Evolutionary conservation across 1,140 invertebrate species (phyloP).

Genomic region (Drosophila parvula): DNA sequence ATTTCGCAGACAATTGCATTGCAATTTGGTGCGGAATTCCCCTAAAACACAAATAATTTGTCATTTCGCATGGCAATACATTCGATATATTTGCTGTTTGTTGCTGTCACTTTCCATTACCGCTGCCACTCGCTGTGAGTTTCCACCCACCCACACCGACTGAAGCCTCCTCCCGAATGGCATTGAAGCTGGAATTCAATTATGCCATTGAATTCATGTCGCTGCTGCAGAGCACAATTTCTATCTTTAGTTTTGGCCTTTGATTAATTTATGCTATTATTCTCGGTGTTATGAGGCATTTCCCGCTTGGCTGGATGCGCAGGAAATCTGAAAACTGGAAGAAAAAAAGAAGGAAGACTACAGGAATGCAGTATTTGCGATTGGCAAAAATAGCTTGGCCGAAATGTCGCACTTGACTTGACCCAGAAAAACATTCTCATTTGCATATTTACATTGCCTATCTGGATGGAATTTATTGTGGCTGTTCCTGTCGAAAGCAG

Average conservation of each 20-base stretch:
- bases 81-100: constrained; percentile 20
- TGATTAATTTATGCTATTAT: constrained; percentile 61
- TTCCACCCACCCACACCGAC: neutral
- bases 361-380: constrained; percentile 6
- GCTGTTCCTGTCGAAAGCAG: constrained; percentile 10
- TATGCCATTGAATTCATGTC: constrained; percentile 33
- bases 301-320: constrained; percentile 27
- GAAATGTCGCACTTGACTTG: constrained; percentile 55
- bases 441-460: constrained; percentile 70
- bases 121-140: neutral
- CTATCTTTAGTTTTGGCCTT: constrained; percentile 50
- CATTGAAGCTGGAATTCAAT: constrained; percentile 51
- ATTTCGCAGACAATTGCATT: constrained; percentile 36
- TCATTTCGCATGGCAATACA: constrained; percentile 14
- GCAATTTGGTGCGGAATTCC: constrained; percentile 21
- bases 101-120: neutral
- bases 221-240: constrained; percentile 35
- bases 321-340: neutral
- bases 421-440: constrained; percentile 67
- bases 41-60: constrained; percentile 49
- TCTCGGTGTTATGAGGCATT: constrained; percentile 36
- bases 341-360: neutral
- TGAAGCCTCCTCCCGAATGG: neutral
- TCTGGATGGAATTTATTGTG: constrained; percentile 43
- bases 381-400: constrained; percentile 36